Conservation (phyloP, 2,888 invertebrate genomes). For the Drosophila affinis region DNA sequence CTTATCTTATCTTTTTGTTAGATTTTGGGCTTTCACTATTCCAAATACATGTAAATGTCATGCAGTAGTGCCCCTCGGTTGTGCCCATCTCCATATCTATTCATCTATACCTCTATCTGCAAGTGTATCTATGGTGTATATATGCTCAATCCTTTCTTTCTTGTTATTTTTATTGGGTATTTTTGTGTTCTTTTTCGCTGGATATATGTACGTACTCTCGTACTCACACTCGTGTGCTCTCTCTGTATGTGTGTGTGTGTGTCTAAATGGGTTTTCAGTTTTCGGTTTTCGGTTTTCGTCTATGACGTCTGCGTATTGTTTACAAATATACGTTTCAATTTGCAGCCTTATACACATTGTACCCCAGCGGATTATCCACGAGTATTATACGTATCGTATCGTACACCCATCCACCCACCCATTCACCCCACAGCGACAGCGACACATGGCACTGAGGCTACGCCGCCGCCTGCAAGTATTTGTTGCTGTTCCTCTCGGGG, state of each 20-base stretch:
- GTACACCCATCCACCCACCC: conserved; percentile 40
- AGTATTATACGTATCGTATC: neutral
- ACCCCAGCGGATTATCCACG: conserved; percentile 24
- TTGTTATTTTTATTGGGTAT: neutral
- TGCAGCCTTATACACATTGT: conserved; percentile 45
- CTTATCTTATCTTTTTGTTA: no score
- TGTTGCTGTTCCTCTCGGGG: conserved; percentile 31
- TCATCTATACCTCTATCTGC: neutral
- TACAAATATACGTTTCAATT: conserved; percentile 76
- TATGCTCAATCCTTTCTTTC: neutral
- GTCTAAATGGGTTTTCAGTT: conserved; percentile 73
- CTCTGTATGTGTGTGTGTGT: conserved; percentile 12
- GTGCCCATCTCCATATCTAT: neutral
- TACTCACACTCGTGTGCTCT: no score
- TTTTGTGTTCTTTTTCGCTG: neutral
- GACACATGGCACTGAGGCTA: conserved; percentile 60
- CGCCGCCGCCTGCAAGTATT: conserved; percentile 11
- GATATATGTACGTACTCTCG: neutral
- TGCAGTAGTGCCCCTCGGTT: no score
- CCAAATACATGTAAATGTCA: no score
- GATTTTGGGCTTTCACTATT: no score
- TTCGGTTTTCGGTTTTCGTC: conserved; percentile 64
- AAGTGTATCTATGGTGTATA: neutral
- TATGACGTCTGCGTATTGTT: conserved; percentile 77
- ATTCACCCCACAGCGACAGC: conserved; percentile 13